Base-by-base conservation (phyloP, 1,140 invertebrate genomes). In the Drosophila virilis region DNA sequence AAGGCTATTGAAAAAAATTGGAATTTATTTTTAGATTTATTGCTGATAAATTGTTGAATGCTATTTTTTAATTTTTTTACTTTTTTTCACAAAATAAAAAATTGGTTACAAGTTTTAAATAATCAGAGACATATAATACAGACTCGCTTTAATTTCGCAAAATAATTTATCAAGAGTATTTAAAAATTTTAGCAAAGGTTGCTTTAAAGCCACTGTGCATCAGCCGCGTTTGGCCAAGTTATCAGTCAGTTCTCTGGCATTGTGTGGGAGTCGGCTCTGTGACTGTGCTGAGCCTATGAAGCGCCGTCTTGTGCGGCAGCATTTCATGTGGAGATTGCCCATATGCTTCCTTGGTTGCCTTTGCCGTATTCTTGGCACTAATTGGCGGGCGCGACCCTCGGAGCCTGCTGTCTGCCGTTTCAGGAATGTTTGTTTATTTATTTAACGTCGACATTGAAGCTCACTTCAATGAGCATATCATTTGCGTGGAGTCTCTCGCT, bases 401-500 rank as follows among this genome's bases (percentile, higher is more conserved):
- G 17, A 68, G 38, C 46, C 37, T 68, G 71, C 45, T 68, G 35
- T 58, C 66, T 46, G 45, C 1, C 17, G 58, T 64, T 46, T 12
- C 45, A 28, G 32, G 9, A 38, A 40, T 51, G 66, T 70, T 74
- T 74, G 67, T 70, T 75, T 75, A 75, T 70, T 71, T 75, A 62
- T 64, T 75, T 75, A 64, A 59, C 66, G 37, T 28, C 40, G 28
- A 50, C 50, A 43, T 45, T 13, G 48, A 60, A 33, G 70, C 66
- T 73, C 79, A 88, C 79, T 88, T 88, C 79, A 77, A 79, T 79
- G 69, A 67, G 72, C 84, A 86, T 78, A 86, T 86, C 74, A 81
- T 81, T 81, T 79, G 52, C 61, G 61, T 22, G 37, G 6, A 37
- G 38, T 4, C 43, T 1, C 5, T n/a, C 6, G 13, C 45, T 43